Conservation (phyloP, 2,113 vertebrate genomes). For the Leptocoma aspasia region DNA sequence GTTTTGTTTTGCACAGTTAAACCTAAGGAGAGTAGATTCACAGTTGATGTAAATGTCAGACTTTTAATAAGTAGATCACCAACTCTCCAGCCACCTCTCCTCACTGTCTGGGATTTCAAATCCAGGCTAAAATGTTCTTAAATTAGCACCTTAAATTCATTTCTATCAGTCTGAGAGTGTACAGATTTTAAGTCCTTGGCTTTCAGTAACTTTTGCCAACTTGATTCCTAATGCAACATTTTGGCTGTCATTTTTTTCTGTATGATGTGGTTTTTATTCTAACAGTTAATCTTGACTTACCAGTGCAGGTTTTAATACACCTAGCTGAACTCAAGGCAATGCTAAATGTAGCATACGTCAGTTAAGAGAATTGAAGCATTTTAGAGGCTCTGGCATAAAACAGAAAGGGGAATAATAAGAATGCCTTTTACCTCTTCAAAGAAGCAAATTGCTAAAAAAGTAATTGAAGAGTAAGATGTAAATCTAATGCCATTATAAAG, state of each 20-base stretch:
- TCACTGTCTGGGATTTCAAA: not conserved
- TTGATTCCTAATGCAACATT: not conserved
- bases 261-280: not conserved
- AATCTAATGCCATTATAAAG: not conserved
- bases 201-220: not conserved
- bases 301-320: not conserved
- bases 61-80: not conserved
- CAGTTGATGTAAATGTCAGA: not conserved
- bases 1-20: conserved; percentile 7
- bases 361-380: not conserved
- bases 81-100: not conserved
- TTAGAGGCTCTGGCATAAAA: not conserved
- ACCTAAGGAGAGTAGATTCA: not conserved
- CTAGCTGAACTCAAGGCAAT: not conserved
- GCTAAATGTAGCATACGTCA: not conserved
- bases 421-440: not conserved
- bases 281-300: not conserved
- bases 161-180: not conserved
- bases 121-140: not conserved
- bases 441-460: not conserved
- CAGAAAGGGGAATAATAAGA: not conserved
- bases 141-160: not conserved
- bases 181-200: not conserved
- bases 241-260: not conserved
- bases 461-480: not conserved